Evolutionary conservation across 37 sponge, comb jelly and placozoan species (phyloP).

Genomic region (Aphrocallistes beatrix): DNA sequence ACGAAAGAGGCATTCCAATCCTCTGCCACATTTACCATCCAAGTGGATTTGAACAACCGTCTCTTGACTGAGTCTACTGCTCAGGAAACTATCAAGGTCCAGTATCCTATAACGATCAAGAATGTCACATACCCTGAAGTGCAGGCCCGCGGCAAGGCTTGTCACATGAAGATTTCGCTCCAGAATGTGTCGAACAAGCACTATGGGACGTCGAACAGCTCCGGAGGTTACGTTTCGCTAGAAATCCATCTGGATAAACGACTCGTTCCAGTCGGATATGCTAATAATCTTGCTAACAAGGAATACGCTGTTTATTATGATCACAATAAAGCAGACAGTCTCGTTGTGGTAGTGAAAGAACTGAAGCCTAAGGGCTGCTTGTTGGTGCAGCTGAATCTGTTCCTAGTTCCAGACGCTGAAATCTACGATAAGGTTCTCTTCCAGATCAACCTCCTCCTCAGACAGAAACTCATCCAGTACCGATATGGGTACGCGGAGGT

Average conservation of each 20-base stretch:
- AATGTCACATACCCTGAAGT: constrained; percentile 22
- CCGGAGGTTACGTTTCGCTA: constrained; percentile 30
- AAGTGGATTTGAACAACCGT: constrained; percentile 43
- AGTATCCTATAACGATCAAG: constrained; percentile 58
- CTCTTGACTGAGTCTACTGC: constrained; percentile 40
- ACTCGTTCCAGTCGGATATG: constrained; percentile 33
- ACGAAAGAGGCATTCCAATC: constrained; percentile 40
- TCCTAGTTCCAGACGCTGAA: constrained; percentile 29
- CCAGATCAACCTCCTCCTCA: constrained; percentile 49
- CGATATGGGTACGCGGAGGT: constrained; percentile 31
- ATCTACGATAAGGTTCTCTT: constrained; percentile 39
- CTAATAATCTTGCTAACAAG: neutral
- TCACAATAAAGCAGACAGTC: constrained; percentile 22
- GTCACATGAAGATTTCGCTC: neutral
- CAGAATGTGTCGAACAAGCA: constrained; percentile 21
- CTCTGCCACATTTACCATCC: constrained; percentile 33
- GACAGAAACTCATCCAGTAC: constrained; percentile 60
- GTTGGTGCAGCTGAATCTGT: constrained; percentile 26
- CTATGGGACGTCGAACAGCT: constrained; percentile 18
- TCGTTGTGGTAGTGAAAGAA: constrained; percentile 26
- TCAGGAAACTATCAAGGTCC: constrained; percentile 26
- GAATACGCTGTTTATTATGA: constrained; percentile 28
- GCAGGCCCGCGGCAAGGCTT: neutral
- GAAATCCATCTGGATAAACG: constrained; percentile 37
- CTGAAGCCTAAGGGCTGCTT: constrained; percentile 33